phyloP scores from a whole-genome alignment of 2,797 vertebrate species.

The Adrianichthys oophorus region DNA sequence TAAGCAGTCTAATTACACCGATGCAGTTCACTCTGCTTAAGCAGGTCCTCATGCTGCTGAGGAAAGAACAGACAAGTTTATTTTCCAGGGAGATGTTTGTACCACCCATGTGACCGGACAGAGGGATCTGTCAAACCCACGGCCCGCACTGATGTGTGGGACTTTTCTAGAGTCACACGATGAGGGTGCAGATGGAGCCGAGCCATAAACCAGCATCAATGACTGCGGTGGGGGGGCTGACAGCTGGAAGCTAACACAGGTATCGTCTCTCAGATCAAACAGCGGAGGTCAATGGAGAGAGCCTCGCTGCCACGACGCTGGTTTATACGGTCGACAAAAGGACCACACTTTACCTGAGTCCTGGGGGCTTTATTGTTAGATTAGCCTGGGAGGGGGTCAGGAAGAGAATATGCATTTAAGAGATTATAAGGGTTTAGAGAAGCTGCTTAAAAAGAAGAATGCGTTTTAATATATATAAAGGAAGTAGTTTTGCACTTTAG shows the following conservation, averaged over 20 bases:
- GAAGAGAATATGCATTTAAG: slow-evolving; percentile 8
- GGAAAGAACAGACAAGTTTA: slow-evolving; percentile 31
- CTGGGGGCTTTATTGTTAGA: slow-evolving; percentile 22
- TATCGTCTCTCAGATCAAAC: slow-evolving; percentile 69
- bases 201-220: slow-evolving; percentile 33
- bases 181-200: slow-evolving; percentile 19
- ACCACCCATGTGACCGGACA: slow-evolving; percentile 35
- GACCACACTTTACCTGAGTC: slow-evolving; percentile 21
- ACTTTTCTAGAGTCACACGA: slow-evolving; percentile 26
- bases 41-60: slow-evolving; percentile 16
- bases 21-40: slow-evolving; percentile 25
- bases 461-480: no score
- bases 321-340: slow-evolving; percentile 29
- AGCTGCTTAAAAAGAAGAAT: neutral
- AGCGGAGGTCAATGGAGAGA: slow-evolving; percentile 39
- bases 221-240: slow-evolving; percentile 55
- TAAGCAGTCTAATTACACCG: slow-evolving; percentile 39
- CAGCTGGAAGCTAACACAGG: slow-evolving; percentile 65
- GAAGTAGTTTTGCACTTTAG: no score
- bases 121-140: slow-evolving; percentile 53
- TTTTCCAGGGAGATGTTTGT: slow-evolving; percentile 23
- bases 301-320: slow-evolving; percentile 31
- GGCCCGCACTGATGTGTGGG: slow-evolving; percentile 33
- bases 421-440: neutral
- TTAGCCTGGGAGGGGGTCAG: slow-evolving; percentile 15